Evolutionary conservation across 1,140 invertebrate species (phyloP), one percentile per base, ranked within the genome.

Genomic region (Orchestia grillus): DNA sequence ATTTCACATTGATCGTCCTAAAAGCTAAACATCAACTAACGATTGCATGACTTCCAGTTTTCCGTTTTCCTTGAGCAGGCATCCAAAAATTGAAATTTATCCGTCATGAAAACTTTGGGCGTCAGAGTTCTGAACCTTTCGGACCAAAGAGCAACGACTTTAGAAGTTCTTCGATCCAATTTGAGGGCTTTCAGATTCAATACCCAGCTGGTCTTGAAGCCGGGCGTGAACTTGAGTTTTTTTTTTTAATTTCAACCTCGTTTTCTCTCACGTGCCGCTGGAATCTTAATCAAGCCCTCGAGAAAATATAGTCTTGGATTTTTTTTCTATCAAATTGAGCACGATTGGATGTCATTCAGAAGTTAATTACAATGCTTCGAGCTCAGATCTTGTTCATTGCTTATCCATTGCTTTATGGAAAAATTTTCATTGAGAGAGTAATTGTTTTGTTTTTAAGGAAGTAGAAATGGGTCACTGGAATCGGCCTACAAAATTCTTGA

Each of bases 161-260:
- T 42, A 44, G 40, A 94, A 94, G 92, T 94, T 94, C 41, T 94
- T 94, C 43, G 44, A 94, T 47, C 92, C 92, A 94, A 94, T 94
- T 94, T 94, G 4, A 40, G 42, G 19, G 92, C 92, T 94, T 94
- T 94, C 92, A 94, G 43, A 44, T 94, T 94, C 92, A 94, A 94
- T 94, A 36, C 92, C 11, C 92, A 44, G 92, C 92, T 28, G 28
- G 3, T 47, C 23, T 42, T 43, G 40, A 92, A 92, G 90, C 43
- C 90, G 23, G 36, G 88, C 41, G 43, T 42, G 43, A 44, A 42
- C 28, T 43, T 19, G 41, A 90, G 36, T 19, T 44, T 90, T 42
- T 90, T 90, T 15, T 44, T 90, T 23, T 3, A 42, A 90, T 90
- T 90, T 90, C 43, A 42, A 1, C 88, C 36, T 36, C 88, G 41